Base-by-base conservation (phyloP, 2,113 vertebrate species). In the Lutjanus erythropterus region DNA sequence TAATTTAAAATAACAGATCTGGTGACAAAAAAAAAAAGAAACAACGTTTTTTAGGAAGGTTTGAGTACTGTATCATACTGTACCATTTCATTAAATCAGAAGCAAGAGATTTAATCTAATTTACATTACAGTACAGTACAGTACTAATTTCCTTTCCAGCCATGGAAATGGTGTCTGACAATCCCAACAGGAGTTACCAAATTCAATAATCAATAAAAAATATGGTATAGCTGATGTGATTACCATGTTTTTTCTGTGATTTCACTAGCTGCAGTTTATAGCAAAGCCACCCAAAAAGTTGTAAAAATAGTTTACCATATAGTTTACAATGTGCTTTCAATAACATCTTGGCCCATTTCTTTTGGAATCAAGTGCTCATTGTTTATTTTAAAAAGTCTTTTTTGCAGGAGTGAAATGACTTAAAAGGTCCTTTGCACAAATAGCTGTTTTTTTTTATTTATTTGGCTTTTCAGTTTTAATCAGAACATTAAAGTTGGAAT, bases 351-450 rank as follows among this genome's bases (percentile, higher is more conserved):
- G 31, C 19, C 25, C 25, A 66, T 47, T 75, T 73, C 4, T 31
- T 79, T 71, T 68, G 39, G 60, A 16, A 44, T 62, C 1, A 77
- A 71, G 31, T 78, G 66, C 61, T 58, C 35, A 16, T 56, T 79
- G n/a, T 9, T 71, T 46, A 25, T 4, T 50, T 33, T 33, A 23
- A 16, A 15, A 64, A 49, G 9, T 35, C 9, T n/a, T 61, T 55
- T 44, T 56, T 39, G 19, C 4, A 29, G 18, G 21, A 44, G 1
- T n/a, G 2, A 46, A 25, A 70, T 42, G 31, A 69, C 15, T 25
- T 14, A 10, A 60, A 66, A 47, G n/a, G 16, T 42, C 2, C 50
- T 41, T 53, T 31, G 18, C 9, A 49, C 18, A 73, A 50, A 59
- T 44, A 29, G 44, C 15, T 35, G 10, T 0, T 29, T 29, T 27